Conservation (phyloP, 1,140 invertebrate genomes). For the Periplaneta americana region DNA sequence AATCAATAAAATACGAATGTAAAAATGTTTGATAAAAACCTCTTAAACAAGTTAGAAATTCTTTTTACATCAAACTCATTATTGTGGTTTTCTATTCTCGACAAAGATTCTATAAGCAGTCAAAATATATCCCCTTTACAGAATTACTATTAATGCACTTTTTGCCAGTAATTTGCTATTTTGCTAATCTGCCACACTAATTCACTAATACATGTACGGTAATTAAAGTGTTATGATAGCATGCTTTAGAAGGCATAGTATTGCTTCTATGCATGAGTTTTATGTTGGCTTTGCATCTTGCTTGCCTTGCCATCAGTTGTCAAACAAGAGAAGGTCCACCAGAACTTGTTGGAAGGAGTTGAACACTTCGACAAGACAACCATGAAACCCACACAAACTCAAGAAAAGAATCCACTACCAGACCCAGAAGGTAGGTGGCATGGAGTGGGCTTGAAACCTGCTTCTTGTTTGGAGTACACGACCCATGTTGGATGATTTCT, state of each 20-base stretch:
- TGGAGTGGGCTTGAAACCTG: background rate
- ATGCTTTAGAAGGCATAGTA: background rate
- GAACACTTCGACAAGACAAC: conserved; percentile 74
- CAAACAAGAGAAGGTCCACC: conserved; percentile 78
- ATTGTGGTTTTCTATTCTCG: too few species aligned
- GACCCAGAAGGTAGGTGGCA: conserved; percentile 80
- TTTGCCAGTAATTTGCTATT: too few species aligned
- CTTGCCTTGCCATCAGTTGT: conserved; percentile 54
- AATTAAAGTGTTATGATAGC: background rate
- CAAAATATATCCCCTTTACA: too few species aligned
- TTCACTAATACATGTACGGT: too few species aligned
- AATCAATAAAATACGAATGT: too few species aligned
- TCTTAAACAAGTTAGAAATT: too few species aligned
- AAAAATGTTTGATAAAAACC: too few species aligned
- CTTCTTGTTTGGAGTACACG: background rate
- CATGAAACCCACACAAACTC: conserved; percentile 87
- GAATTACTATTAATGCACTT: too few species aligned
- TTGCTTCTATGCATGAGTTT: background rate
- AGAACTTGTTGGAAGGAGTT: conserved; percentile 78
- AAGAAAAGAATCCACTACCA: conserved; percentile 90
- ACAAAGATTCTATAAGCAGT: too few species aligned
- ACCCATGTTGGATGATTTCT: too few species aligned
- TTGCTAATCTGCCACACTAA: too few species aligned
- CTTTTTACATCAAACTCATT: too few species aligned
- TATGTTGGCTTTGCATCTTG: background rate